A percentile compares a stretch with the other conserved stretches of the same genome.
Evolutionary conservation across 2,888 invertebrate genomes (phyloP).

Genomic region (Perizoma flavofasciatum): DNA sequence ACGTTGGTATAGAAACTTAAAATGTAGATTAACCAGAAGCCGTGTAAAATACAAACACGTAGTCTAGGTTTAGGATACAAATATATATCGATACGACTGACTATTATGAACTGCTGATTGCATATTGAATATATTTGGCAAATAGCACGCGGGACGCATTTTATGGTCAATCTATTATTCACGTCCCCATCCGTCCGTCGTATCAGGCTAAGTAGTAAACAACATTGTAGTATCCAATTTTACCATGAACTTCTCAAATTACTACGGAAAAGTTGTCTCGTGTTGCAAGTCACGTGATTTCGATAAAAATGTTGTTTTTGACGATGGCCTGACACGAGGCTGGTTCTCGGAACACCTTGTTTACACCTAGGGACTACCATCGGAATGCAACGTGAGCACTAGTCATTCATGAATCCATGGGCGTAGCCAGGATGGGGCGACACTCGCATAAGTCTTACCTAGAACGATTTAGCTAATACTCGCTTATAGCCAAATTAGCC

Average conservation of each 20-base stretch:
- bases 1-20: too few species aligned
- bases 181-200: too few species aligned
- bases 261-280: constrained; percentile 13
- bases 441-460: constrained; percentile 13
- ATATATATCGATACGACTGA: too few species aligned
- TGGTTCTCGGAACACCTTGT: constrained; percentile 51
- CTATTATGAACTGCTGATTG: too few species aligned
- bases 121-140: too few species aligned
- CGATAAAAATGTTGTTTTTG: constrained; percentile 32
- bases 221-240: constrained; percentile 4
- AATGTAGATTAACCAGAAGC: too few species aligned
- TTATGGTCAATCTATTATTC: too few species aligned
- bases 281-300: constrained; percentile 23
- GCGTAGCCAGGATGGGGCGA: constrained; percentile 25
- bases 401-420: constrained; percentile 64
- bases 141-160: too few species aligned
- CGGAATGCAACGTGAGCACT: constrained; percentile 60
- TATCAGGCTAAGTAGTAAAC: background rate
- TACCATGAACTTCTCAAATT: constrained; percentile 14
- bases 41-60: too few species aligned
- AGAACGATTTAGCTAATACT: constrained; percentile 12
- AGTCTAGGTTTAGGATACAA: too few species aligned
- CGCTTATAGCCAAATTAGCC: background rate
- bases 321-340: constrained; percentile 37
- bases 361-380: constrained; percentile 44